These are phyloP conservation scores for Eufriesea mexicana DNA, from an alignment of 1,140 invertebrate genomes.

Conservation along the genomic window DNA sequence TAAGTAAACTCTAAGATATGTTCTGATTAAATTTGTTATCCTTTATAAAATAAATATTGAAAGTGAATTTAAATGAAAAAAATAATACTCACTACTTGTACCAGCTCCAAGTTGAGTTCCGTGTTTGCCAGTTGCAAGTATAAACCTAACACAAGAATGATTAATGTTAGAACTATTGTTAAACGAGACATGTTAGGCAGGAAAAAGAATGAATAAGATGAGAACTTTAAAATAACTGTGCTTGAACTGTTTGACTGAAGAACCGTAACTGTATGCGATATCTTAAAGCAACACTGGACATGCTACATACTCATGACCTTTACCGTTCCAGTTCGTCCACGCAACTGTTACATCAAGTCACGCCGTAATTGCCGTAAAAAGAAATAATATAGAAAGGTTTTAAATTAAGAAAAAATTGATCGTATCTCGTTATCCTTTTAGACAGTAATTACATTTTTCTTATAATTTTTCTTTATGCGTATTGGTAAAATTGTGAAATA, in stretches of 20 bases:
- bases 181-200: not conserved
- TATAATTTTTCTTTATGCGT: too few species aligned
- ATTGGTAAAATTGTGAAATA: too few species aligned
- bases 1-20: too few species aligned
- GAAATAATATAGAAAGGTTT: not conserved
- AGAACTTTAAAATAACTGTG: not conserved
- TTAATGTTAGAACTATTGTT: not conserved
- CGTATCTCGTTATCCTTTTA: too few species aligned
- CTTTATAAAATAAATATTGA: not conserved
- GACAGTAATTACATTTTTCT: too few species aligned
- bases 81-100: slow-evolving; percentile 59
- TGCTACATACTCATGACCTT: not conserved
- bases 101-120: slow-evolving; percentile 37
- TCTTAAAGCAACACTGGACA: not conserved
- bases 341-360: not conserved
- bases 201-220: not conserved
- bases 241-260: not conserved
- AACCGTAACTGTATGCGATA: not conserved
- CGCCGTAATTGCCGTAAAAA: not conserved
- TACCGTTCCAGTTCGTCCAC: not conserved
- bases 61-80: not conserved
- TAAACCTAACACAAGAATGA: slow-evolving; percentile 6
- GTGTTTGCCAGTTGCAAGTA: slow-evolving; percentile 4
- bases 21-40: not conserved
- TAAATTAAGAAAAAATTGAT: too few species aligned